Evolutionary conservation across 2,888 invertebrate genomes (phyloP).

Genomic region (Ashinkailepas kermadecensis): DNA sequence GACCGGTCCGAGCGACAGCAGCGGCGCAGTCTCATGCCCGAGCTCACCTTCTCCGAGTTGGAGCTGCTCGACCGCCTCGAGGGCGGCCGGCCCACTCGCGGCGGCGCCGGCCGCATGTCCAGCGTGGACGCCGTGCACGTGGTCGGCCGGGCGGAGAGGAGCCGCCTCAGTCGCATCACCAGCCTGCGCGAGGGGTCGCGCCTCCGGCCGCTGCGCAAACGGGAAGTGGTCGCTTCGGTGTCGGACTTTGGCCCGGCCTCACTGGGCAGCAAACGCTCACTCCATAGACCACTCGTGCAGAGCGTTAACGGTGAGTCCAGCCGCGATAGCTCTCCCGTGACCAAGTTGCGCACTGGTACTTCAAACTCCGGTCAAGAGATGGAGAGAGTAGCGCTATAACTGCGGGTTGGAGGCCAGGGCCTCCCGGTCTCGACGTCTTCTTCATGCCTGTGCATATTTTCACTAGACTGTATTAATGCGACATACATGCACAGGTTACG

Average conservation of each 20-base stretch:
- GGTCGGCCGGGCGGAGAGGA: background rate
- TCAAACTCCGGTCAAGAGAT: background rate
- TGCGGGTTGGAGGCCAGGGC: background rate
- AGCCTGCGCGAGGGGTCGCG: background rate
- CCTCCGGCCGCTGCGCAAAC: background rate
- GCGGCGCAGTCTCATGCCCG: slow-evolving; percentile 8
- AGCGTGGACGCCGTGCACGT: slow-evolving; percentile 12
- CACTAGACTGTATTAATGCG: too few species aligned
- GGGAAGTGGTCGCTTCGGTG: background rate
- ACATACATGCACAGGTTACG: too few species aligned
- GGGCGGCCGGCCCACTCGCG: background rate
- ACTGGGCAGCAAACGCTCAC: background rate
- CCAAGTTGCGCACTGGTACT: background rate
- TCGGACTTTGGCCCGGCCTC: background rate
- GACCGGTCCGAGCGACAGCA: background rate
- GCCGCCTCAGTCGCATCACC: background rate
- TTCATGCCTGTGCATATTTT: too few species aligned
- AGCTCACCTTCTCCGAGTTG: slow-evolving; percentile 7
- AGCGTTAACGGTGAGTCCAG: background rate
- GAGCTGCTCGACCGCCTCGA: background rate
- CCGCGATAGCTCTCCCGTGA: background rate
- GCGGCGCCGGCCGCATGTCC: slow-evolving; percentile 5
- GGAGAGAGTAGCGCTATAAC: background rate
- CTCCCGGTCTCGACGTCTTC: too few species aligned
- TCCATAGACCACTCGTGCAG: background rate